Percentiles rank a stretch among this genome's conserved stretches.
These are phyloP conservation scores for Panagrolaimus sp. DNA, from an alignment of 1,140 invertebrate species.

Conservation along the genomic window DNA sequence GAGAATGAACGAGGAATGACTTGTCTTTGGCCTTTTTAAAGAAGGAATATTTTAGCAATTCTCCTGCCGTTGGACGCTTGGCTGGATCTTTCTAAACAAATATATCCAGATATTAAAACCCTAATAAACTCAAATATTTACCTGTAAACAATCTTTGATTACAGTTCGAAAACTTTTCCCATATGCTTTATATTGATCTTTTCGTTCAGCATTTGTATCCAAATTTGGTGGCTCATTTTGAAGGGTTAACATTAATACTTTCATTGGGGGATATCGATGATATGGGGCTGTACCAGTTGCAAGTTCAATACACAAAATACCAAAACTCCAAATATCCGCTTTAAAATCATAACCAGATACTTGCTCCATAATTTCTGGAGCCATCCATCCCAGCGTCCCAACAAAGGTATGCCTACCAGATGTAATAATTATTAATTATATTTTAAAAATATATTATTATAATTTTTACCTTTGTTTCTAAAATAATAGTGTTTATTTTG, in stretches of 20 bases:
- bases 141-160: slow-evolving; percentile 83
- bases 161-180: slow-evolving; percentile 91
- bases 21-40: slow-evolving; percentile 98
- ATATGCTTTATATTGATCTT: slow-evolving; percentile 91
- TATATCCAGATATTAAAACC: neutral
- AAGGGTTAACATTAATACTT: slow-evolving; percentile 89
- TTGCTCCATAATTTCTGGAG: slow-evolving; percentile 99
- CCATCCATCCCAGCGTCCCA: slow-evolving; percentile 98
- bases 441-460: too few species aligned
- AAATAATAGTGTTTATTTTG: too few species aligned
- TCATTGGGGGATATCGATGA: slow-evolving; percentile 93
- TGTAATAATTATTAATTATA: too few species aligned
- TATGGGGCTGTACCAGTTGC: slow-evolving; percentile 96
- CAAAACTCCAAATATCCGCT: slow-evolving; percentile 99
- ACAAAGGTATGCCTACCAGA: slow-evolving; percentile 97
- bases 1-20: slow-evolving; percentile 81
- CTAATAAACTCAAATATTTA: neutral
- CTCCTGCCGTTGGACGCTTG: slow-evolving; percentile 89
- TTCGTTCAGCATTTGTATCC: slow-evolving; percentile 88
- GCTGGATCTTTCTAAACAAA: slow-evolving; percentile 73
- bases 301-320: slow-evolving; percentile 97
- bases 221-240: slow-evolving; percentile 95
- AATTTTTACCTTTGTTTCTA: too few species aligned
- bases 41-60: slow-evolving; percentile 93
- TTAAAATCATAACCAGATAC: slow-evolving; percentile 91